Conservation (phyloP, 2,113 vertebrate species). For the Etheostoma spectabile region DNA sequence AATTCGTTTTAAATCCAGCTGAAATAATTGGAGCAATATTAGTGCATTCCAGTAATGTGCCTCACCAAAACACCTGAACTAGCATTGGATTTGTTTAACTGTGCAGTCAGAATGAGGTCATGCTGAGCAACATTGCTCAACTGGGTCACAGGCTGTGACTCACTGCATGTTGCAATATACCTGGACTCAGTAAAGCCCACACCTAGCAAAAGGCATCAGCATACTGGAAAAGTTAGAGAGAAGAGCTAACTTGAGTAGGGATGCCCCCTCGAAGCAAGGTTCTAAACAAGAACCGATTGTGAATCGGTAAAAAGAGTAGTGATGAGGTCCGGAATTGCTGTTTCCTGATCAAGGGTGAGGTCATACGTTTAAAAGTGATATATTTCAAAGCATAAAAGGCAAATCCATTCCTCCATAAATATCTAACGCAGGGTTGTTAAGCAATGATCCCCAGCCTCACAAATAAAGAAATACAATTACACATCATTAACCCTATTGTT, state of each 20-base stretch:
- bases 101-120: slow-evolving; percentile 74
- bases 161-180: slow-evolving; percentile 48
- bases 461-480: neutral
- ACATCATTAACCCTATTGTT: neutral
- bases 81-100: slow-evolving; percentile 53
- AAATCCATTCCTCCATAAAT: neutral
- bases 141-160: slow-evolving; percentile 74
- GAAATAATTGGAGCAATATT: too few species aligned
- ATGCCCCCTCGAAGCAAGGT: too few species aligned
- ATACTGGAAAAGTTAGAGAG: neutral
- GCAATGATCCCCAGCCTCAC: neutral
- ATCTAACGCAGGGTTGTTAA: neutral
- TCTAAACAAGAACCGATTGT: too few species aligned
- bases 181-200: slow-evolving; percentile 50
- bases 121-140: slow-evolving; percentile 67
- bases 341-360: neutral
- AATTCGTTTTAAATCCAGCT: neutral
- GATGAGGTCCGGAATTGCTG: too few species aligned
- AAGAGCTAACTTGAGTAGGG: neutral
- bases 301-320: too few species aligned
- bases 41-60: neutral
- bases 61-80: slow-evolving; percentile 39
- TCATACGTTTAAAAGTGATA: neutral
- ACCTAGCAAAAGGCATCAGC: slow-evolving; percentile 11
- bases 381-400: neutral